Conservation (phyloP, 2,888 invertebrate species). For the Chrysotoxum bicinctum region DNA sequence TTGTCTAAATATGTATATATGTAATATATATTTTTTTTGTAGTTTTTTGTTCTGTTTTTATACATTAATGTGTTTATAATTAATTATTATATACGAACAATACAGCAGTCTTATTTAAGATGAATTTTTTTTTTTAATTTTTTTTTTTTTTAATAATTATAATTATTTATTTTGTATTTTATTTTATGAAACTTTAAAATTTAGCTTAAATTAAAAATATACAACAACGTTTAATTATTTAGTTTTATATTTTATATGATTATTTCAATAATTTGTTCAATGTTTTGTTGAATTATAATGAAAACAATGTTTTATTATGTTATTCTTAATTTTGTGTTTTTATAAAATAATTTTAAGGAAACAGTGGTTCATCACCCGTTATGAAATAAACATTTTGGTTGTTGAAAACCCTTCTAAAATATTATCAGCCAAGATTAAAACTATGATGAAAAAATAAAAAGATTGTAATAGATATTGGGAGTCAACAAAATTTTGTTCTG, state of each 20-base stretch:
- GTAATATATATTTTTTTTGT: constrained; percentile 59
- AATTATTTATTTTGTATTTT: constrained; percentile 67
- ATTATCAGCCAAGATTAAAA: constrained; percentile 56
- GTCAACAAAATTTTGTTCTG: constrained; percentile 15
- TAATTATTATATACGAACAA: constrained; percentile 80
- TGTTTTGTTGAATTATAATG: constrained; percentile 5
- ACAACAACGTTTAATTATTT: constrained; percentile 65
- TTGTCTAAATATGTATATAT: constrained; percentile 69
- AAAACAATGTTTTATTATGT: constrained; percentile 23
- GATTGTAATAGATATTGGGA: neutral
- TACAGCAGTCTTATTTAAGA: constrained; percentile 82
- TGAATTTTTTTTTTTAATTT: constrained; percentile 78
- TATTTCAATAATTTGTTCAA: constrained; percentile 63
- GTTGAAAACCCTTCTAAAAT: constrained; percentile 21
- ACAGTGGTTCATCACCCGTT: constrained; percentile 33
- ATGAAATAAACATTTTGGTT: constrained; percentile 13
- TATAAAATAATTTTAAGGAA: constrained; percentile 36
- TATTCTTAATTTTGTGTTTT: constrained; percentile 28
- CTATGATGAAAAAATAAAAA: constrained; percentile 21
- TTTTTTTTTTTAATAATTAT: constrained; percentile 75
- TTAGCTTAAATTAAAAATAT: constrained; percentile 71
- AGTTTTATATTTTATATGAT: constrained; percentile 31
- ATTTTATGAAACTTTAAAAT: constrained; percentile 71
- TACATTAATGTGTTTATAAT: constrained; percentile 78
- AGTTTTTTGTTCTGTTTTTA: constrained; percentile 71